Conservation (phyloP, 2,888 invertebrate genomes). For the Athetis lepigone region DNA sequence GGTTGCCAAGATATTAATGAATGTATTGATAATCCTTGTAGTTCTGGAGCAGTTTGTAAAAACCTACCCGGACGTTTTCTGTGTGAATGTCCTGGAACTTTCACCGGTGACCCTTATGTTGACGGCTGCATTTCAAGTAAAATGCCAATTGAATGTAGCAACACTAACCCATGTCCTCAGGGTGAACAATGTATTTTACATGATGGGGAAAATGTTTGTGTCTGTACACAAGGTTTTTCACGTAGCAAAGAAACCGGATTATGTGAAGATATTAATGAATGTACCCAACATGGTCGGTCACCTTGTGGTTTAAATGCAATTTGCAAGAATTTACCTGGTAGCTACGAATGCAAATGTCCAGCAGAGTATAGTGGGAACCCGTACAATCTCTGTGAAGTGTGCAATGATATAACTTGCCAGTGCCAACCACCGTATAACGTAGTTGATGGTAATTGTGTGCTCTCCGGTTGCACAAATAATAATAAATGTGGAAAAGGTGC, state of each 20-base stretch:
- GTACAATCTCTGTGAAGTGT: conserved; percentile 96
- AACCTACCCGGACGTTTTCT: conserved; percentile 96
- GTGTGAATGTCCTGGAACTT: conserved; percentile 96
- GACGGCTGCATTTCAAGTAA: conserved; percentile 93
- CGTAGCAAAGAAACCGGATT: conserved; percentile 93
- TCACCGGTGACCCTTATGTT: conserved; percentile 94
- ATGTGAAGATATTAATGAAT: conserved; percentile 97
- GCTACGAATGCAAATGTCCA: conserved; percentile 98
- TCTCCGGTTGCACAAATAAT: conserved; percentile 95
- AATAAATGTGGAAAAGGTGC: conserved; percentile 96
- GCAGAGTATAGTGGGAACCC: conserved; percentile 97
- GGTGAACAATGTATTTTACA: conserved; percentile 97
- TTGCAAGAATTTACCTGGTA: conserved; percentile 97
- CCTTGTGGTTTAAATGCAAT: conserved; percentile 97
- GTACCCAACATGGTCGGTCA: conserved; percentile 93
- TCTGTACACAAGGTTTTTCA: conserved; percentile 96
- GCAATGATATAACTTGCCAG: conserved; percentile 95
- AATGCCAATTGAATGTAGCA: conserved; percentile 93
- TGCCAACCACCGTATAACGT: conserved; percentile 97
- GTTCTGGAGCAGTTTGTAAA: conserved; percentile 95
- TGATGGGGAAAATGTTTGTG: conserved; percentile 95
- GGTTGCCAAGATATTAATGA: conserved; percentile 97
- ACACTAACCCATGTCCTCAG: conserved; percentile 94
- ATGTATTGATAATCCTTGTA: conserved; percentile 95
- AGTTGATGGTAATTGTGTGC: conserved; percentile 95